These are phyloP conservation scores for Garra rufa DNA, from an alignment of 2,113 vertebrate species.

Conservation along the genomic window DNA sequence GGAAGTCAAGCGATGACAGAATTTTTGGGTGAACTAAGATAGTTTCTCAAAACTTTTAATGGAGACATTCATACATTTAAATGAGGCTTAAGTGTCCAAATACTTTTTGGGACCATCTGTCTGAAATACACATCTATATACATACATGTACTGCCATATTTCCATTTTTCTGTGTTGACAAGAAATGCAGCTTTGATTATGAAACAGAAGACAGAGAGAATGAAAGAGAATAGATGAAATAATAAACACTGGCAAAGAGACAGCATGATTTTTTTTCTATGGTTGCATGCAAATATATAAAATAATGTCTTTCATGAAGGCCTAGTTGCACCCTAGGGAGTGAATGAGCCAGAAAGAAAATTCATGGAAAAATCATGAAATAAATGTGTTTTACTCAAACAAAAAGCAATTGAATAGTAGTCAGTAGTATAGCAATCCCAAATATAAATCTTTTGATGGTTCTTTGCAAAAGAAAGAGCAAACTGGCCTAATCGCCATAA, in stretches of 20 bases:
- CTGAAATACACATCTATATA: background rate
- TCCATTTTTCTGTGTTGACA: constrained; percentile 23
- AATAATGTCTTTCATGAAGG: constrained; percentile 36
- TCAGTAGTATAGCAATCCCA: background rate
- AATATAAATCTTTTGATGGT: background rate
- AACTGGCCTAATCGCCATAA: background rate
- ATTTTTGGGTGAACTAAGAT: background rate
- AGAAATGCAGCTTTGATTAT: constrained; percentile 24
- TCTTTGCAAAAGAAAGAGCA: background rate
- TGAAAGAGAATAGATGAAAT: background rate
- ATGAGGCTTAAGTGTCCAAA: background rate
- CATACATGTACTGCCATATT: background rate
- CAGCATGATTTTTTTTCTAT: constrained; percentile 45
- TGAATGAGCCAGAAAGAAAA: constrained; percentile 25
- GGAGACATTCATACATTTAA: background rate
- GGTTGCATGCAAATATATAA: constrained; percentile 19
- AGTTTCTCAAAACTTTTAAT: background rate
- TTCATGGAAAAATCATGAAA: background rate
- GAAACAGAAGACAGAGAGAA: background rate
- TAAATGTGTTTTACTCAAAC: background rate
- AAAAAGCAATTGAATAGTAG: background rate
- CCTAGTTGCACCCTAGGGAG: background rate
- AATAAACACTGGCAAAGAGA: constrained; percentile 38
- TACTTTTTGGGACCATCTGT: background rate
- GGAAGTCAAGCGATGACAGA: too few species aligned